Base-by-base conservation (phyloP, 1,140 invertebrate species). In the Euura saliciscinereae region DNA sequence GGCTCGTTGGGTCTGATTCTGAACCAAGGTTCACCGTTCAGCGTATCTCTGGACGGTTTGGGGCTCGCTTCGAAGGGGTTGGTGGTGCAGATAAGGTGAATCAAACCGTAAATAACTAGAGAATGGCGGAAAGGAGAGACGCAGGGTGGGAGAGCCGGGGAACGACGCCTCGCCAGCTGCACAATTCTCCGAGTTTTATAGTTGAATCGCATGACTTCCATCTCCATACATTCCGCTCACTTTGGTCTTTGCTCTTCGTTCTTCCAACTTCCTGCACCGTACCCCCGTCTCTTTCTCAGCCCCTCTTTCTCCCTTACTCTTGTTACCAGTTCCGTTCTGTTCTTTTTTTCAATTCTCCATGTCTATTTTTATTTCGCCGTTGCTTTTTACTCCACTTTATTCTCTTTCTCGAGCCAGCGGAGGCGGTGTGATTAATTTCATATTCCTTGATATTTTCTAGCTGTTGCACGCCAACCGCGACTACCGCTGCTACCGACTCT, bases 31-130 rank as follows among this genome's bases (percentile, higher is more conserved):
- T 71, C 43, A 77, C 75, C 66, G 68, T 76, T 46, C 59, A 68
- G 73, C 74, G 76, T 75, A 76, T 78, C 45, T 46, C 68, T 44
- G 44, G 68, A 13, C 44, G 68, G 68, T 69, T 69, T 69, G 74
- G 81, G 75, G 79, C 76, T 76, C 74, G 78, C 73, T 75, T 71
- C 77, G 79, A 78, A 82, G 80, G 80, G 80, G 80, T 79, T 79
- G 81, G 79, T 80, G 79, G 75, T 76, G 73, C 72, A 82, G 86
- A 87, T 87, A 87, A 87, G 86, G 86, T 85, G 84, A 87, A 84
- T 86, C 85, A 85, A 86, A 86, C 79, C 85, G 85, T 87, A 87
- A 87, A 87, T 87, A 87, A 87, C 86, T 84, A 84, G 78, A 80
- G 81, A 85, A 86, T 79, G 78, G 80, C 80, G 80, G 83, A 82